Conservation (phyloP, 2,888 invertebrate species). For the Sicus ferrugineus region DNA sequence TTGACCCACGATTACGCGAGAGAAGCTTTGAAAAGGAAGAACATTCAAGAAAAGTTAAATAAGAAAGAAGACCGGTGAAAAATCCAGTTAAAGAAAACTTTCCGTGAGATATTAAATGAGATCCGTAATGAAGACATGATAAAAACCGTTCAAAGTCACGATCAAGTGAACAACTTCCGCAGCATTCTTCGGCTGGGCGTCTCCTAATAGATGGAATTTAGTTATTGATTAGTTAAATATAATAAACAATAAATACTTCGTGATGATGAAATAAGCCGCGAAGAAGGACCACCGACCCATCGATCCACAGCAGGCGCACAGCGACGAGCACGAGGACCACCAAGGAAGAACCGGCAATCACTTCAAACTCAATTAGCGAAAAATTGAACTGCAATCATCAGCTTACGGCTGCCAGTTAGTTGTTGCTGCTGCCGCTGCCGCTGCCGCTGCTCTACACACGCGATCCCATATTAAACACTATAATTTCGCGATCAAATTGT, state of each 20-base stretch:
- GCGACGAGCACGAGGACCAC: slow-evolving; percentile 22
- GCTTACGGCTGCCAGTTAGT: neutral
- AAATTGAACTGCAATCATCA: slow-evolving; percentile 15
- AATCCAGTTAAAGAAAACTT: neutral
- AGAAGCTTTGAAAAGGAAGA: too few relatives aligned
- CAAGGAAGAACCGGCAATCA: slow-evolving; percentile 5
- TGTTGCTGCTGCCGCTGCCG: too few relatives aligned
- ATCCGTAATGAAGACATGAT: too few relatives aligned
- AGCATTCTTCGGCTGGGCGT: neutral
- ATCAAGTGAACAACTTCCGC: too few relatives aligned
- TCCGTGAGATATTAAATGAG: too few relatives aligned
- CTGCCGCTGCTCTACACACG: slow-evolving; percentile 10
- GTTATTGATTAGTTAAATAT: neutral
- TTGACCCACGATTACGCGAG: too few relatives aligned
- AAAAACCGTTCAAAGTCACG: too few relatives aligned
- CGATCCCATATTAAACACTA: slow-evolving; percentile 2
- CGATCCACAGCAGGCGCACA: too few relatives aligned
- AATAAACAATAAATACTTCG: neutral
- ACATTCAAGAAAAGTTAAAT: too few relatives aligned
- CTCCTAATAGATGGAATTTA: neutral
- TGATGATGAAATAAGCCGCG: neutral
- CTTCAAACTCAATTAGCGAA: slow-evolving; percentile 20
- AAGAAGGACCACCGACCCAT: too few relatives aligned
- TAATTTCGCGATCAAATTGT: slow-evolving; percentile 11
- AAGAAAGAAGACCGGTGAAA: neutral